Evolutionary conservation across 2,113 vertebrate genomes (phyloP).

Genomic region (Anolis sagrei): DNA sequence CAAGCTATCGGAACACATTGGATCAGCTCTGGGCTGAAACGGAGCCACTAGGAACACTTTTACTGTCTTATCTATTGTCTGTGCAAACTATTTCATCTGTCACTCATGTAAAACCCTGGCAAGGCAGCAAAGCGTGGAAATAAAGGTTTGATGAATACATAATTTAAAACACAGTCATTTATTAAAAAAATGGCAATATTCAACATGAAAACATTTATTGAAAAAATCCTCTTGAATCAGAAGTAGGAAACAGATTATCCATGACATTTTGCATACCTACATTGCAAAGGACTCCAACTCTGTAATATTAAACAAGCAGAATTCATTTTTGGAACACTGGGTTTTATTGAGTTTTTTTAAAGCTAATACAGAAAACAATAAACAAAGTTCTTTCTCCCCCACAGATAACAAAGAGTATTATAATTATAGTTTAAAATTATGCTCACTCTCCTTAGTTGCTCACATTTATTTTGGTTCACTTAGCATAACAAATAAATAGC

Average conservation of each 20-base stretch:
- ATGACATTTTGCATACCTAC: not conserved
- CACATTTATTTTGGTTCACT: not conserved
- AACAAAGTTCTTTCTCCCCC: not conserved
- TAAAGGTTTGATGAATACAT: not conserved
- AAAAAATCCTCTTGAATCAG: constrained; percentile 4
- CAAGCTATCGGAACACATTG: not conserved
- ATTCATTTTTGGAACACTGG: not conserved
- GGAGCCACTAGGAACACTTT: not conserved
- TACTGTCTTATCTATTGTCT: not conserved
- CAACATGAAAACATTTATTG: constrained; percentile 10
- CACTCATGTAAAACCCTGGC: not conserved
- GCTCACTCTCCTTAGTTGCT: not conserved
- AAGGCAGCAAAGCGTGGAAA: not conserved
- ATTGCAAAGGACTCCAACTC: not conserved
- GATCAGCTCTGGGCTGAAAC: not conserved
- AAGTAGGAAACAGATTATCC: not conserved
- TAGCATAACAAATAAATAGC: not conserved
- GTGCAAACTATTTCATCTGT: not conserved
- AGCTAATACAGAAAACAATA: not conserved
- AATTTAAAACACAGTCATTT: not conserved
- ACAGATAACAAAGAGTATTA: not conserved
- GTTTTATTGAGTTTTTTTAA: not conserved
- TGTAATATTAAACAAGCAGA: not conserved
- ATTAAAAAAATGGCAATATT: not conserved
- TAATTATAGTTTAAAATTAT: not conserved